Conservation (phyloP, 2,888 invertebrate genomes). For the Himalopsyche japonica region DNA sequence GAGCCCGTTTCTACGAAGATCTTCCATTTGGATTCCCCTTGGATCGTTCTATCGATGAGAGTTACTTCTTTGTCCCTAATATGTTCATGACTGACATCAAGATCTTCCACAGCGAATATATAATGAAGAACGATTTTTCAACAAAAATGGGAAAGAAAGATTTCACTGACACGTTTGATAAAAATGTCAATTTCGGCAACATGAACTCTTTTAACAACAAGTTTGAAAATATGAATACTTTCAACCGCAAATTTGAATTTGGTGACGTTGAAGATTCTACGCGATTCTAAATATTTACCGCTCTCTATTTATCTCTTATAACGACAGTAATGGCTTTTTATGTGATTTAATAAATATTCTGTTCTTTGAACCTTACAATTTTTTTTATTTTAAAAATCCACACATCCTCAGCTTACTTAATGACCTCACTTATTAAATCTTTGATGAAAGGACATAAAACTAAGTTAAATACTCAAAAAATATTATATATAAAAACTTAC, state of each 20-base stretch:
- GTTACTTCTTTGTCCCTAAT: conserved; percentile 66
- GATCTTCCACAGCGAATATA: conserved; percentile 62
- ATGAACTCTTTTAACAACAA: conserved; percentile 41
- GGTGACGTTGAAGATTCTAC: neutral
- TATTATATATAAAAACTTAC: too few relatives aligned
- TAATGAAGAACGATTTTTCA: neutral
- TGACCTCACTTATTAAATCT: too few relatives aligned
- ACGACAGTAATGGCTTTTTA: neutral
- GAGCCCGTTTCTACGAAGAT: conserved; percentile 61
- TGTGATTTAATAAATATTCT: neutral
- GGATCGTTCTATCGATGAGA: conserved; percentile 67
- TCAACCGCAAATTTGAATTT: neutral
- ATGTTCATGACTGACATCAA: conserved; percentile 66
- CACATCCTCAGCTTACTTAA: too few relatives aligned
- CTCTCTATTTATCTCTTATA: neutral
- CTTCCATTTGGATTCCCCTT: conserved; percentile 75
- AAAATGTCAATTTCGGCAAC: neutral
- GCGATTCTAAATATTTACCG: neutral
- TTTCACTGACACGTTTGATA: too few relatives aligned
- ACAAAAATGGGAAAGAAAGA: too few relatives aligned
- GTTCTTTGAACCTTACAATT: neutral
- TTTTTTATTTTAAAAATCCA: neutral
- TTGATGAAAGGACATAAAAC: too few relatives aligned
- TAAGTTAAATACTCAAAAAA: too few relatives aligned
- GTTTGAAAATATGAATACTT: neutral